Percentiles rank a stretch among this genome's conserved stretches.
These are phyloP conservation scores for Leuciscus waleckii DNA, from an alignment of 2,797 vertebrate genomes.

Conservation along the genomic window DNA sequence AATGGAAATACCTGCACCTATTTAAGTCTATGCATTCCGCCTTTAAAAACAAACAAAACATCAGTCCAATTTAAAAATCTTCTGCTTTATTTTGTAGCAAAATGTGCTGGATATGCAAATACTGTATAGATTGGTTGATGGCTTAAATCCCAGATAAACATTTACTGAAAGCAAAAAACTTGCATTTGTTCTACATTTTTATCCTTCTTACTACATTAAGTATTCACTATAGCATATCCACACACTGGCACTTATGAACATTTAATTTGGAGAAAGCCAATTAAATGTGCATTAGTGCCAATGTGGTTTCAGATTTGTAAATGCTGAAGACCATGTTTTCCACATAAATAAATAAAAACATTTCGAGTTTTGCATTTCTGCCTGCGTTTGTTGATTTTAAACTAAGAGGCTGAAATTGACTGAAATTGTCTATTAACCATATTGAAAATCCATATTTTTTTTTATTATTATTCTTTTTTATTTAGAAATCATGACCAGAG, in stretches of 20 bases:
- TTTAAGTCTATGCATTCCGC: not conserved
- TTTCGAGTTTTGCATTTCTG: constrained; percentile 5
- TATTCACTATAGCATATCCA: constrained; percentile 24
- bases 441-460: constrained; percentile 6
- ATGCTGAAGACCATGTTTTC: constrained; percentile 9
- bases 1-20: not conserved
- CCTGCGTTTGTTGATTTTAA: not conserved
- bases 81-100: not conserved
- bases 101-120: constrained; percentile 6
- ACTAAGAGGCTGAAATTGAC: constrained; percentile 9
- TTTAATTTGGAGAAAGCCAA: constrained; percentile 27
- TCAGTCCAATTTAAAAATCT: not conserved
- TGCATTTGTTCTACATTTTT: not conserved
- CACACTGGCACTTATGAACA: constrained; percentile 5
- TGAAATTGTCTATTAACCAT: not conserved
- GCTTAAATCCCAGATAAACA: constrained; percentile 1
- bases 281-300: constrained; percentile 44
- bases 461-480: not conserved
- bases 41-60: constrained; percentile 1
- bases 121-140: not conserved
- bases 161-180: not conserved
- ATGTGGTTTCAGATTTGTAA: constrained; percentile 20
- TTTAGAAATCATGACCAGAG: not conserved
- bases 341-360: constrained; percentile 21
- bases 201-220: constrained; percentile 10